Evolutionary conservation across 2,113 vertebrate genomes (phyloP).

Genomic region (Zootoca vivipara): DNA sequence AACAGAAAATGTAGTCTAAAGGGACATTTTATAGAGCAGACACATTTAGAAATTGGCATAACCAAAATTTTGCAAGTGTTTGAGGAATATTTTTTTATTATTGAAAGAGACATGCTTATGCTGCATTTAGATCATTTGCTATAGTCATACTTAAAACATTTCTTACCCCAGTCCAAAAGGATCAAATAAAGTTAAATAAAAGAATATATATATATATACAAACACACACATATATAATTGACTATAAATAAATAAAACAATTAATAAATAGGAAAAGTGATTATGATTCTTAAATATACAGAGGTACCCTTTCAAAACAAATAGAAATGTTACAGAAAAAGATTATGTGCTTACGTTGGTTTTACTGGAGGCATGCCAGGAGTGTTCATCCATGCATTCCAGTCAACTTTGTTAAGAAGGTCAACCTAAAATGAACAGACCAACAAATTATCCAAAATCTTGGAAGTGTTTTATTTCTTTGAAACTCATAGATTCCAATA

Average conservation of each 20-base stretch:
- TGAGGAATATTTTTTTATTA: not conserved
- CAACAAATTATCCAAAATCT: not conserved
- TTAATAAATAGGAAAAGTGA: not conserved
- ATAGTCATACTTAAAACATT: not conserved
- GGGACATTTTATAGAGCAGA: not conserved
- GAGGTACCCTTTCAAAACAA: not conserved
- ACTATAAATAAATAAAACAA: not conserved
- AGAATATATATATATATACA: no score
- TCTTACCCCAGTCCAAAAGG: not conserved
- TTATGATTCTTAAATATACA: not conserved
- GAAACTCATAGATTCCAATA: no score
- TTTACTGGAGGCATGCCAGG: slow-evolving; percentile 93
- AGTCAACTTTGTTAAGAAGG: slow-evolving; percentile 91
- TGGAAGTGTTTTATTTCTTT: no score
- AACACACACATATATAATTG: no score
- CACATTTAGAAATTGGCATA: not conserved
- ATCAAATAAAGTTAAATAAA: not conserved
- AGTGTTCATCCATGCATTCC: slow-evolving; percentile 91
- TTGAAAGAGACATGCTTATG: not conserved
- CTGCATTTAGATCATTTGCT: not conserved
- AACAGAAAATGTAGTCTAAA: no score
- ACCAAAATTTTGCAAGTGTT: no score
- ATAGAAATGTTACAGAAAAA: slow-evolving; percentile 11
- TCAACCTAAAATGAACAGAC: slow-evolving; percentile 79
- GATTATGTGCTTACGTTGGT: slow-evolving; percentile 80